phyloP scores from a whole-genome alignment of 2,797 vertebrate species.

The Coccyzus lansbergi region DNA sequence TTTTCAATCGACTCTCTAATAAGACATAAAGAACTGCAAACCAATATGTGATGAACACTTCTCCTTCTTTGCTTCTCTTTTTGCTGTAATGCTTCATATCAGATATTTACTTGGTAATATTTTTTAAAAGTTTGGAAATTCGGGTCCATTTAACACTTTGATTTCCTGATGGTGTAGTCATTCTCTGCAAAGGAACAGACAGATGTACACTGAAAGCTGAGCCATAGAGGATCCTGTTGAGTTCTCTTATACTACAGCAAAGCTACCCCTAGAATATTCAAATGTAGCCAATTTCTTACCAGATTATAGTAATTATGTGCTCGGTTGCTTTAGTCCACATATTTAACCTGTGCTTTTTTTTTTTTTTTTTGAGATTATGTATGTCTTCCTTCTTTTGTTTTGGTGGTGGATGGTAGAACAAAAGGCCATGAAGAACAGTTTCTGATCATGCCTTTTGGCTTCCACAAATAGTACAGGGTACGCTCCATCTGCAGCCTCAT shows the following conservation, averaged over 20 bases:
- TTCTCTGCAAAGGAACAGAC: neutral
- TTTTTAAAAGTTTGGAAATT: slow-evolving; percentile 7
- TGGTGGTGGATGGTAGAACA: neutral
- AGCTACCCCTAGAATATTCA: neutral
- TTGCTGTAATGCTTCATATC: slow-evolving; percentile 33
- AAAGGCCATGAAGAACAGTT: neutral
- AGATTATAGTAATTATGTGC: neutral
- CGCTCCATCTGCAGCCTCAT: neutral
- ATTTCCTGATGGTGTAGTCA: neutral
- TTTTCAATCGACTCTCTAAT: slow-evolving; percentile 47
- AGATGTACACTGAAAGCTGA: neutral
- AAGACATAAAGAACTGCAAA: slow-evolving; percentile 44
- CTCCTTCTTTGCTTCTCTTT: slow-evolving; percentile 23
- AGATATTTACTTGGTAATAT: neutral
- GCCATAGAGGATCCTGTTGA: neutral
- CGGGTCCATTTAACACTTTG: neutral
- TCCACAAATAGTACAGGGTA: neutral
- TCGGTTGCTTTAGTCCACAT: neutral
- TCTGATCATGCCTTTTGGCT: neutral
- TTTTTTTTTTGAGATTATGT: neutral
- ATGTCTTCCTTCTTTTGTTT: neutral
- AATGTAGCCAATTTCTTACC: neutral
- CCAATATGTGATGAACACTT: slow-evolving; percentile 41
- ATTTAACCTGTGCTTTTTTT: neutral
- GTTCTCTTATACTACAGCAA: neutral